Evolutionary conservation across 2,113 vertebrate species (phyloP).

Genomic region (Mus pahari): DNA sequence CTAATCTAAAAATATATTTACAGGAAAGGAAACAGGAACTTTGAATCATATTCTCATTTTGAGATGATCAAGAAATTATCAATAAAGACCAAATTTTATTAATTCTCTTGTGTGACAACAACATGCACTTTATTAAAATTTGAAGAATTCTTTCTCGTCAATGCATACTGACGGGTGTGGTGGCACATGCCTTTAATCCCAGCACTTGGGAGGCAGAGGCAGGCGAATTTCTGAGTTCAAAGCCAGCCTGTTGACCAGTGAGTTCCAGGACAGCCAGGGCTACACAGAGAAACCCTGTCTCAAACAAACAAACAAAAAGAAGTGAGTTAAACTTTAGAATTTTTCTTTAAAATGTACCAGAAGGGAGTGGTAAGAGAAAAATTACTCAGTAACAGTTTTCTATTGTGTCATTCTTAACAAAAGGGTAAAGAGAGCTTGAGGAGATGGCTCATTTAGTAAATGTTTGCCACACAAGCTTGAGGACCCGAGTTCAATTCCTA

Average conservation of each 20-base stretch:
- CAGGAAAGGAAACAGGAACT: neutral
- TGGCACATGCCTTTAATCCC: too few species aligned
- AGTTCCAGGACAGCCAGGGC: too few species aligned
- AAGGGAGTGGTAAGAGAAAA: neutral
- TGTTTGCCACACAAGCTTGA: neutral
- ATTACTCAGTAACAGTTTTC: neutral
- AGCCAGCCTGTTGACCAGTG: too few species aligned
- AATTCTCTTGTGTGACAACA: conserved; percentile 27
- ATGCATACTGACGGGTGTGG: conserved; percentile 22
- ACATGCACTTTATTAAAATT: conserved; percentile 19
- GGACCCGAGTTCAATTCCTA: neutral
- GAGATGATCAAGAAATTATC: conserved; percentile 22
- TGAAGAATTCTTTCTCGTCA: conserved; percentile 23
- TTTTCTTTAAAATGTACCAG: conserved; percentile 31
- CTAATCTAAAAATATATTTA: conserved; percentile 24
- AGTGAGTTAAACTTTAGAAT: neutral
- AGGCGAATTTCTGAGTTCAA: too few species aligned
- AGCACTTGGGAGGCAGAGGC: too few species aligned
- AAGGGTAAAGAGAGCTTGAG: neutral
- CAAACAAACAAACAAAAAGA: too few species aligned
- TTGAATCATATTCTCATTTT: neutral
- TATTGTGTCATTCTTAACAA: conserved; percentile 7
- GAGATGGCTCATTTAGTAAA: neutral
- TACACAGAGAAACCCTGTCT: too few species aligned
- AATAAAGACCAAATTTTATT: conserved; percentile 24